phyloP scores from a whole-genome alignment of 1,140 invertebrate species.

The Vanessa atalanta region DNA sequence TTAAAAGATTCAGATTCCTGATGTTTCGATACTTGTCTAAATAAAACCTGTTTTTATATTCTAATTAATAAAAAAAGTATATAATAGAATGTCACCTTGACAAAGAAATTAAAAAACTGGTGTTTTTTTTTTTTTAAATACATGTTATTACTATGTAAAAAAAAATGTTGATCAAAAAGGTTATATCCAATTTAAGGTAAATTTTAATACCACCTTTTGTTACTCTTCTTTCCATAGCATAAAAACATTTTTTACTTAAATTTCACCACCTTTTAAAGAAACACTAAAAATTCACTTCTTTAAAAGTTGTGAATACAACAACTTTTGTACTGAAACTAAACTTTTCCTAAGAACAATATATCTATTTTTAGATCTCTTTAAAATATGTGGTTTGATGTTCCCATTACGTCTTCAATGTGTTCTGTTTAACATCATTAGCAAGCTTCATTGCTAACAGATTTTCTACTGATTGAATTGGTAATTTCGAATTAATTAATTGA shows the following conservation, averaged over 20 bases:
- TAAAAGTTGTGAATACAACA: not conserved
- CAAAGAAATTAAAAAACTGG: not conserved
- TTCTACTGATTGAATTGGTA: slow-evolving; percentile 35
- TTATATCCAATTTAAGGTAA: not conserved
- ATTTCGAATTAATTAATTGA: slow-evolving; percentile 18
- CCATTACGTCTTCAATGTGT: slow-evolving; percentile 29
- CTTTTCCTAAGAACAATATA: slow-evolving; percentile 25
- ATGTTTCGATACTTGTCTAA: no score
- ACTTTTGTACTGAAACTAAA: slow-evolving; percentile 28
- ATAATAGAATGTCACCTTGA: not conserved
- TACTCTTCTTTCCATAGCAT: slow-evolving; percentile 35
- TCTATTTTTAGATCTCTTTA: slow-evolving; percentile 43
- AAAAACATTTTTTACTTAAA: slow-evolving; percentile 27
- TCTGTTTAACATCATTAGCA: slow-evolving; percentile 42
- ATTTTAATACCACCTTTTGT: slow-evolving; percentile 32
- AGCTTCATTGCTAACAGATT: slow-evolving; percentile 22
- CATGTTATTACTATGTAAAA: not conserved
- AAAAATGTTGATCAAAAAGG: not conserved
- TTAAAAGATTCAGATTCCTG: no score
- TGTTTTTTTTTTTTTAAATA: not conserved
- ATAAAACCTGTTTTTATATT: not conserved
- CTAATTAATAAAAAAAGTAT: not conserved
- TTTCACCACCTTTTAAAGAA: not conserved
- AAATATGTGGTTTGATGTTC: slow-evolving; percentile 45
- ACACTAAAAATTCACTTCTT: not conserved